Evolutionary conservation across 2,888 invertebrate species (phyloP).

Genomic region (Orthonychiurus folsomi): DNA sequence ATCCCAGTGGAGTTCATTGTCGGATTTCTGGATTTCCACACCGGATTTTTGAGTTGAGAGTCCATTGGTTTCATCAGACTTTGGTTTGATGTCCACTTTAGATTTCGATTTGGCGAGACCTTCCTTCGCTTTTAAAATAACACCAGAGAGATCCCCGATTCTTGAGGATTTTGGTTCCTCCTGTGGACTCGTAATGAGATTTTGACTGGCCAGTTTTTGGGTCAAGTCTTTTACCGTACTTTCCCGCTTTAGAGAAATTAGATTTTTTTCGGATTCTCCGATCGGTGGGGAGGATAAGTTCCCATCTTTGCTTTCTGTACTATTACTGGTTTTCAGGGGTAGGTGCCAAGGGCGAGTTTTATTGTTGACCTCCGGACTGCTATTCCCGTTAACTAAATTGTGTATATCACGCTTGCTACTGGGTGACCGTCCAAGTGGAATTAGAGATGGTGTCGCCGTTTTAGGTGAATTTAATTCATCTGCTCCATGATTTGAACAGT

Average conservation of each 20-base stretch:
- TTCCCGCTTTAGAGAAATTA: constrained; percentile 65
- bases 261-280: constrained; percentile 48
- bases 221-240: constrained; percentile 81
- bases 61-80: constrained; percentile 15
- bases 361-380: constrained; percentile 22
- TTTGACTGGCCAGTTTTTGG: constrained; percentile 68
- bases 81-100: constrained; percentile 57
- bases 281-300: constrained; percentile 17
- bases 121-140: constrained; percentile 88
- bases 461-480: constrained; percentile 27
- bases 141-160: constrained; percentile 49
- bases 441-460: constrained; percentile 28
- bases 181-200: constrained; percentile 49
- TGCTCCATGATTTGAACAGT: constrained; percentile 18
- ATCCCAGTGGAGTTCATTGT: constrained; percentile 94
- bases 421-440: constrained; percentile 34
- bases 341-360: constrained; percentile 36
- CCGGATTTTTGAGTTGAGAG: constrained; percentile 20
- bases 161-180: constrained; percentile 42
- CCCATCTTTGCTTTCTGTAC: constrained; percentile 22
- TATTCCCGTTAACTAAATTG: constrained; percentile 17
- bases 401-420: constrained; percentile 20
- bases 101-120: constrained; percentile 73
- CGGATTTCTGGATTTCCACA: constrained; percentile 54
- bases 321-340: constrained; percentile 33